Evolutionary conservation across 2,797 vertebrate genomes (phyloP), one percentile per base, ranked within the genome.

Genomic region (Poecilia wingei): DNA sequence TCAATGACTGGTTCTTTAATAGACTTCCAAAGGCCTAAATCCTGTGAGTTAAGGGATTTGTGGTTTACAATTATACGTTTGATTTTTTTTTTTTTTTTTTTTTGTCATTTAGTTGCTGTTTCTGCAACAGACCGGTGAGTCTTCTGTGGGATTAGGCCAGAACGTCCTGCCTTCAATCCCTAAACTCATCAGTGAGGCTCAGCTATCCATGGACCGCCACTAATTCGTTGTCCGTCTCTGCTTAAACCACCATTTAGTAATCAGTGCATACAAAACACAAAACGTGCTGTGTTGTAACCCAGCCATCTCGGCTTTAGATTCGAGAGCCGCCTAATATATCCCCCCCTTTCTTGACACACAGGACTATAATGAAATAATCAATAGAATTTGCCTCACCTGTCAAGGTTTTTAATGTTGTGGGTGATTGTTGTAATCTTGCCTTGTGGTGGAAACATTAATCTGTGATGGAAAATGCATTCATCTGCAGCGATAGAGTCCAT

Each of bases 401-500:
- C 66, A 49, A 45, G 69, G 43, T 74, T 75, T 75, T 80, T 76
- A 75, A 47, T 61, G 43, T 46, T n/a, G 66, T 47, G 51, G 66
- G 43, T 61, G 74, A 80, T 71, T 46, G 53, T n/a, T 69, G 69
- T 88, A 76, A 87, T 82, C 79, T 85, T 6, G 31, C 78, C 81
- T 81, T 80, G 74, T 73, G 79, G 39, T 64, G 77, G 72, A 84
- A 57, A 74, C 53, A 79, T 86, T 77, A 74, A 64, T 75, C 77
- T 41, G 8, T 57, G 73, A 76, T 78, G 64, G 82, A 77, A 83
- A 87, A 71, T 72, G 66, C 9, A 81, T 87, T 86, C 51, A 76
- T 77, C 79, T 81, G 43, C 76, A 73, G 73, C 72, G 49, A 83
- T 76, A 71, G 41, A 84, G 84, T 74, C 74, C 64, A 86, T 89